Evolutionary conservation across 2,113 vertebrate species (phyloP).

Genomic region (Nyctibius bracteatus): DNA sequence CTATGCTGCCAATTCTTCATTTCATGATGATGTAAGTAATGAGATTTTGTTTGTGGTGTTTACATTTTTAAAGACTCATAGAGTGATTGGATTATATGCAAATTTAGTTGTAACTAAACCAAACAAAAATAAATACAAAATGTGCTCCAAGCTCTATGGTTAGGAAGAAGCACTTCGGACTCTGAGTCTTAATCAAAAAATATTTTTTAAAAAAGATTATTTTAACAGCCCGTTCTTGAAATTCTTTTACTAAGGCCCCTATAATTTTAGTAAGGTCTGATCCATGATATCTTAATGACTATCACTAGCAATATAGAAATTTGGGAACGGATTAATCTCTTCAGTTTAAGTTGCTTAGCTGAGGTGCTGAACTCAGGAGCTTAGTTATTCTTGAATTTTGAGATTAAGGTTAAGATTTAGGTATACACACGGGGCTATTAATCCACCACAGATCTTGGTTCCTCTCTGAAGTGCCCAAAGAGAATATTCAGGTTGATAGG

Average conservation of each 20-base stretch:
- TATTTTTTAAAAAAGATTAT: neutral
- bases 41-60: neutral
- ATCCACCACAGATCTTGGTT: neutral
- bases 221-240: neutral
- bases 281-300: neutral
- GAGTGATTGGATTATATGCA: neutral
- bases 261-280: neutral
- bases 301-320: neutral
- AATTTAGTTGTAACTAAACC: neutral
- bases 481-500: neutral
- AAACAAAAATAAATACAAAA: neutral
- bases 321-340: neutral
- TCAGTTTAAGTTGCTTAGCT: neutral
- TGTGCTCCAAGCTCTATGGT: neutral
- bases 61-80: conserved; percentile 10
- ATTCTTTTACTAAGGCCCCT: neutral
- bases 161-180: neutral
- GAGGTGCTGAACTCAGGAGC: neutral
- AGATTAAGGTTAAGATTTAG: neutral
- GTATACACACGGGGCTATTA: neutral
- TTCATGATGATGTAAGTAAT: neutral
- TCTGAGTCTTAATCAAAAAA: neutral
- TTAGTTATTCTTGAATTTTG: neutral
- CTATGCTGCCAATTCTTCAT: neutral
- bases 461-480: neutral